Base-by-base conservation (phyloP, 2,797 vertebrate species). In the Oreochromis grahami region DNA sequence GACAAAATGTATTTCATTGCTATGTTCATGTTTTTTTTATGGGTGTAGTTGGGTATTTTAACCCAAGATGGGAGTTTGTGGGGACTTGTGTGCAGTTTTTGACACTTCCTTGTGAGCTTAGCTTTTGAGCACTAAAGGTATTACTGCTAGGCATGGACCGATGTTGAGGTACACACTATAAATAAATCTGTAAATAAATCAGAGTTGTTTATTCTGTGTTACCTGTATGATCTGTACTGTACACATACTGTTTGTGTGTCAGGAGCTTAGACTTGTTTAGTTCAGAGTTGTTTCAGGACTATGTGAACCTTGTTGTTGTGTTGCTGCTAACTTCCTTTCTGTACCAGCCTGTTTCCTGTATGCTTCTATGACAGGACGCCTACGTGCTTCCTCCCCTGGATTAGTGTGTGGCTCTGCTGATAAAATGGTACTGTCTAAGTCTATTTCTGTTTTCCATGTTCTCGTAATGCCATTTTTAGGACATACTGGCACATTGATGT, bases 321-420 rank as follows among this genome's bases (percentile, higher is more conserved):
- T 85, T 91, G 87, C 70, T 5, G 4, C 55, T 36, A 58, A 43
- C 90, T 94, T 96, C 95, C 94, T 95, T 89, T 90, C 92, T 88
- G 65, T 94, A 89, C 88, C 89, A 89, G 78, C 43, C 91, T 93
- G 89, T 78, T 95, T 96, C 95, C 95, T 95, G 93, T 86, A 78
- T 85, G 77, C 86, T 84, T 91, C 84, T 82, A 52, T 77, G 88
- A 92, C 91, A 92, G 92, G 94, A 94, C 80, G 93, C 92, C 93
- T 58, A 52, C 74, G 29, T 76, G 81, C 88, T 96, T 95, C 94
- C 93, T 92, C 88, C 86, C 36, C 52, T 60, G 87, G 87, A 92
- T 88, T 51, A 91, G 79, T 87, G 86, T 91, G 89, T 87, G 88
- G 65, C 77, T 87, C 55, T 60, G 78, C 92, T 95, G 95, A 95